phyloP scores from a whole-genome alignment of 2,113 vertebrate genomes.

The Phocoena sinus region DNA sequence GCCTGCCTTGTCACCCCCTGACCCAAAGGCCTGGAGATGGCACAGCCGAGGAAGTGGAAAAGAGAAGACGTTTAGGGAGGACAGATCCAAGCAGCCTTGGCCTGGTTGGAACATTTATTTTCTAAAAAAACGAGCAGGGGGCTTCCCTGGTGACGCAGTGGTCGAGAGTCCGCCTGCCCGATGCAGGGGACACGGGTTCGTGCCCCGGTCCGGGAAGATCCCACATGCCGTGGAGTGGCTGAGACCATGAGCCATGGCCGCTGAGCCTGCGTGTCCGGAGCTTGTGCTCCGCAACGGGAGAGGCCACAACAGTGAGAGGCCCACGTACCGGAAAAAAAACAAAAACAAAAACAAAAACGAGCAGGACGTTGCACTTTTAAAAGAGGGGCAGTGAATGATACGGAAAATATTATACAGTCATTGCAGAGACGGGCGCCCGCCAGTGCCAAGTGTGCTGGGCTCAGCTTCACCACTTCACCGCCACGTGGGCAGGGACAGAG shows the following conservation, averaged over 20 bases:
- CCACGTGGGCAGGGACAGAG: neutral
- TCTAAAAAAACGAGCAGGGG: neutral
- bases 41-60: accelerated
- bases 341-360: neutral
- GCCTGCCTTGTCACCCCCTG: neutral
- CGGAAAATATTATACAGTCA: neutral
- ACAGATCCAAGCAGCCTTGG: accelerated
- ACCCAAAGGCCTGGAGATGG: neutral
- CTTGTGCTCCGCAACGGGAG: too few relatives aligned
- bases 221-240: too few relatives aligned
- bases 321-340: too few relatives aligned
- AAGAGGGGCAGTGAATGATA: neutral
- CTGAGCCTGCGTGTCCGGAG: too few relatives aligned
- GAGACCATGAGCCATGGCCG: too few relatives aligned
- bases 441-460: neutral
- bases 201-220: too few relatives aligned
- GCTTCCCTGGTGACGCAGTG: too few relatives aligned
- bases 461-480: neutral
- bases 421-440: neutral
- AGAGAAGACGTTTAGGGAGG: accelerated
- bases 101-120: neutral
- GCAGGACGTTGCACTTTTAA: neutral
- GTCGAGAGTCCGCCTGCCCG: too few relatives aligned
- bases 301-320: too few relatives aligned
- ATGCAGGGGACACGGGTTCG: too few relatives aligned